Conservation (phyloP, 1,140 invertebrate species). For the Oreohelix idahoensis region DNA sequence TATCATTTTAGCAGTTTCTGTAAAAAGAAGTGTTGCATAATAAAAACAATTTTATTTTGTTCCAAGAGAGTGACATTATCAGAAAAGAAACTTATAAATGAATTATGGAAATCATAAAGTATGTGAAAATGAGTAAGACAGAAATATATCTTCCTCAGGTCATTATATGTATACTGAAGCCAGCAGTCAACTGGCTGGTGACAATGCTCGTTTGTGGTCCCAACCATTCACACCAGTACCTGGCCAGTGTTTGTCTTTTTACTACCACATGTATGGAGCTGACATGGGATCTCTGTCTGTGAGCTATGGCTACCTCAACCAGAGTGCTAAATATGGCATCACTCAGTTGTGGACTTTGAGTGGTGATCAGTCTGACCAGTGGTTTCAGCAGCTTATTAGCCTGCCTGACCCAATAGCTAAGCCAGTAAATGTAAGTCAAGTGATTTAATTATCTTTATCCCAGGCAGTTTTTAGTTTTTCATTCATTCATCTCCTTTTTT, state of each 20-base stretch:
- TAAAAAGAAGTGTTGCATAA: no score
- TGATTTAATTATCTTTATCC: no score
- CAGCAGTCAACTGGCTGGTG: conserved; percentile 44
- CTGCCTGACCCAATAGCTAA: neutral
- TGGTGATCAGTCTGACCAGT: conserved; percentile 58
- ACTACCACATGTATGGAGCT: conserved; percentile 84
- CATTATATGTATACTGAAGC: conserved; percentile 68
- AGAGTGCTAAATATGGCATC: conserved; percentile 18
- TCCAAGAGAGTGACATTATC: no score
- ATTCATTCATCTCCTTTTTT: no score
- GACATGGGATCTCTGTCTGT: conserved; percentile 59
- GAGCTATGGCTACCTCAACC: conserved; percentile 23
- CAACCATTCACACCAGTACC: conserved; percentile 45
- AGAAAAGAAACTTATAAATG: no score
- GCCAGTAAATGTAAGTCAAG: conserved; percentile 21
- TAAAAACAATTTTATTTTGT: no score
- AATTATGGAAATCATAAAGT: no score
- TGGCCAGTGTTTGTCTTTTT: conserved; percentile 76
- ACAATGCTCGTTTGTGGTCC: conserved; percentile 59
- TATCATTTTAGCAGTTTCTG: no score
- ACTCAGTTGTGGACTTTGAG: conserved; percentile 51
- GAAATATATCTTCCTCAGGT: conserved; percentile 42
- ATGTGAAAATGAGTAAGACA: no score
- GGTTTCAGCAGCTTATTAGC: conserved; percentile 41
- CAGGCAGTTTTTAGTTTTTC: no score